Evolutionary conservation across 2,113 vertebrate genomes (phyloP), one percentile per base, ranked within the genome.

Genomic region (Cololabis saira): DNA sequence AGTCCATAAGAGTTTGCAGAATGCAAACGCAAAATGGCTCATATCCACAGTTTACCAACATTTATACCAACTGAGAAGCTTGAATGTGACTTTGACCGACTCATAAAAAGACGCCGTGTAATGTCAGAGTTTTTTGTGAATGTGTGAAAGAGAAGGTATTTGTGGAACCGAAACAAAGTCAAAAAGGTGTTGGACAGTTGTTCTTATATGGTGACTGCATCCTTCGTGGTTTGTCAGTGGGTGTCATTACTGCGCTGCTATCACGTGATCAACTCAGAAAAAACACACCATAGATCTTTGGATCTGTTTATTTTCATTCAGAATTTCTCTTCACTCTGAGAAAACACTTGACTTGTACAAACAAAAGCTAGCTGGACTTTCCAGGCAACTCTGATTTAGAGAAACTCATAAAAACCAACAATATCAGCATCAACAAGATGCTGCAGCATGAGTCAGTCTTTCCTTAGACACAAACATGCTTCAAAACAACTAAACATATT

Each of bases 251-350:
- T 33, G 8, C 1, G 12, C n/a, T 17, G n/a, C 41, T 22, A n/a
- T 24, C 43, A 18, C 19, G 22, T 21, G 40, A 54, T 3, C 16
- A 15, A 62, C 12, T 21, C 2, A 55, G 37, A 41, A 41, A 56
- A 33, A 45, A 12, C 56, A 44, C 50, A n/a, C 4, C 24, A 27
- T 27, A 10, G 4, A 64, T 48, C 66, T 58, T 74, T 44, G 49
- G 41, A 44, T 30, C 0, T 14, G 12, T 73, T 79, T 73, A 61
- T 74, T 83, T 83, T 57, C 24, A 60, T 70, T 75, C 30, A 67
- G 42, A 59, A 53, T 44, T 58, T 49, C 30, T 61, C 21, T 44
- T 42, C n/a, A 42, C 19, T 41, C 17, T 8, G 10, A 67, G 3
- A 48, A 78, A 40, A 66, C 40, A 53, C 48, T 48, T 5, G 2